Conservation (phyloP, 2,113 vertebrate species). For the Cyrtonyx montezumae region DNA sequence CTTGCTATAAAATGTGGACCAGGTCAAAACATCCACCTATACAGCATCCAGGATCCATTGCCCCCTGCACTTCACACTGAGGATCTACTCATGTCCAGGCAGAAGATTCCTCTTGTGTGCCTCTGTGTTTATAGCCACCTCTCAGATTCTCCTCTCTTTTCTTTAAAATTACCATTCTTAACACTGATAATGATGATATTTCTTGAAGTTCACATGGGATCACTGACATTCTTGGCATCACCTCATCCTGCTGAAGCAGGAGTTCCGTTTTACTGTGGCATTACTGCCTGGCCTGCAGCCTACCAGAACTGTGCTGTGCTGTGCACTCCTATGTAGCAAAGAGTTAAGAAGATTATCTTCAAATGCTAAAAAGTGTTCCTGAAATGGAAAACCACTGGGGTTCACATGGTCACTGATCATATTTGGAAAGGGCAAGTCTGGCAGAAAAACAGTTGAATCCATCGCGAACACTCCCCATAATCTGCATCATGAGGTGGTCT, state of each 20-base stretch:
- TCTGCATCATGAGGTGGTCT: accelerated
- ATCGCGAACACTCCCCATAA: accelerated
- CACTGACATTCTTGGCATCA: background rate
- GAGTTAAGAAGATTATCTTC: background rate
- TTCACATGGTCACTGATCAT: background rate
- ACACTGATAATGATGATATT: background rate
- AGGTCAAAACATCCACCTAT: background rate
- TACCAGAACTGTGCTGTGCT: background rate
- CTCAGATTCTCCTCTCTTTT: background rate
- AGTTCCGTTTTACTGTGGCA: background rate
- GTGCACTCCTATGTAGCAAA: background rate
- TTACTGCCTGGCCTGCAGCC: background rate
- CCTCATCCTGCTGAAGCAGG: background rate
- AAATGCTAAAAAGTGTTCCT: background rate
- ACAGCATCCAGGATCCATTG: background rate
- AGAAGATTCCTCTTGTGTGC: background rate
- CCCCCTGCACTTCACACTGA: background rate
- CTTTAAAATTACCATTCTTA: background rate
- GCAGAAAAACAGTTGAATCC: background rate
- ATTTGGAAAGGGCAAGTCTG: background rate
- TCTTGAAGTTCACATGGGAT: background rate
- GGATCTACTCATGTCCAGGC: background rate
- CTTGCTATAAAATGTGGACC: background rate
- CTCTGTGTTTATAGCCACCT: background rate
- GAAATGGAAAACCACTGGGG: background rate